These are phyloP conservation scores for Dorcus hopei DNA, from an alignment of 2,888 invertebrate genomes.

Conservation along the genomic window DNA sequence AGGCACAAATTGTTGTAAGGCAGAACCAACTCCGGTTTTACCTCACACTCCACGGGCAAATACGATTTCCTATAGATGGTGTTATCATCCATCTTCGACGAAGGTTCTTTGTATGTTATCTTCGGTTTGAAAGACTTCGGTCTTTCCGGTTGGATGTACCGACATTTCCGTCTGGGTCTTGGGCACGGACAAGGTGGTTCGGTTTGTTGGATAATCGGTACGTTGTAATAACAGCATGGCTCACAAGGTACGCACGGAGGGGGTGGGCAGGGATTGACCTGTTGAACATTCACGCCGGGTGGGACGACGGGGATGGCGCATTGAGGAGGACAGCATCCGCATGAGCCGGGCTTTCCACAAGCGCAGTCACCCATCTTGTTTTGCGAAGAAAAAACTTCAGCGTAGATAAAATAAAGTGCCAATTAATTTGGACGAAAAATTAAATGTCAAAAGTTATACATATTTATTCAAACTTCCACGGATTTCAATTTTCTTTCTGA, in stretches of 20 bases:
- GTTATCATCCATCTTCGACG: conserved; percentile 56
- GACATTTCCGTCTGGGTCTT: conserved; percentile 33
- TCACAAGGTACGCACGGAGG: conserved; percentile 19
- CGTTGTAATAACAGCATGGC: conserved; percentile 32
- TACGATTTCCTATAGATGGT: conserved; percentile 68
- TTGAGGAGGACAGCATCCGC: conserved; percentile 4
- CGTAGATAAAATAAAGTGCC: not conserved
- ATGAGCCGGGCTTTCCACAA: not conserved
- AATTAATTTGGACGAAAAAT: conserved; percentile 15
- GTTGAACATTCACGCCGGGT: conserved; percentile 26
- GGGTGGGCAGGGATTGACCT: conserved; percentile 34
- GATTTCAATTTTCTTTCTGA: not conserved
- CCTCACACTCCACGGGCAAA: conserved; percentile 50
- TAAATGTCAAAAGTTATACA: conserved; percentile 15
- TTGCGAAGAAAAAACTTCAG: not conserved
- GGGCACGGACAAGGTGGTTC: conserved; percentile 18
- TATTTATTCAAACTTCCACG: conserved; percentile 6
- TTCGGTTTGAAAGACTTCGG: conserved; percentile 59
- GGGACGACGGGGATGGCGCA: conserved; percentile 20
- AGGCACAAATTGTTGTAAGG: conserved; percentile 48
- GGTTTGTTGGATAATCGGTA: conserved; percentile 34
- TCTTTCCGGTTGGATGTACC: conserved; percentile 55
- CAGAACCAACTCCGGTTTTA: conserved; percentile 36
- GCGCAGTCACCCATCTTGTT: conserved; percentile 16
- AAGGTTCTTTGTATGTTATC: conserved; percentile 57